Evolutionary conservation across 2,113 vertebrate species (phyloP).

Genomic region (Prinia subflava): DNA sequence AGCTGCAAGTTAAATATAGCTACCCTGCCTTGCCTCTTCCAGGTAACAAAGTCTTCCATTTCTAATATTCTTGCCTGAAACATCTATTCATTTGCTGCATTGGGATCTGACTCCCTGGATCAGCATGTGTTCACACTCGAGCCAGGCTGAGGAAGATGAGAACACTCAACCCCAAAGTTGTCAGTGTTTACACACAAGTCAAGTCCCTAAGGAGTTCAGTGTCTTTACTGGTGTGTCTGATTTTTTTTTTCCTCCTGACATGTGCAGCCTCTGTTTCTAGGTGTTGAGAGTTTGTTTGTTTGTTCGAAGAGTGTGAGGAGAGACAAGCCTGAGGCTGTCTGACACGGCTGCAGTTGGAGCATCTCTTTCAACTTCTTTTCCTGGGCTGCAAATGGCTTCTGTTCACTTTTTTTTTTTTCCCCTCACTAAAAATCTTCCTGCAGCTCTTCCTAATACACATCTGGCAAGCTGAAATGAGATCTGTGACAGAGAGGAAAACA

Average conservation of each 20-base stretch:
- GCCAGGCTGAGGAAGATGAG: neutral
- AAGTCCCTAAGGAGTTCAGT: neutral
- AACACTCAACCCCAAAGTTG: neutral
- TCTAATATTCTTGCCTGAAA: neutral
- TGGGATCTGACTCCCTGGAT: neutral
- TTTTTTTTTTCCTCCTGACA: neutral
- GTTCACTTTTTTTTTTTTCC: neutral
- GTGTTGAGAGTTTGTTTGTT: conserved; percentile 19
- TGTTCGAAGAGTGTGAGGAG: conserved; percentile 13
- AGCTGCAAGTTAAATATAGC: conserved; percentile 5
- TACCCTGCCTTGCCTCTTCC: neutral
- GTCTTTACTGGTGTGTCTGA: neutral
- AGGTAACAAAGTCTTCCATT: neutral
- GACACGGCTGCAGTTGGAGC: neutral
- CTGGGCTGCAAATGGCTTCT: neutral
- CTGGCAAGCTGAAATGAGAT: neutral
- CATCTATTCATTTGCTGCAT: neutral
- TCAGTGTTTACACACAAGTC: neutral
- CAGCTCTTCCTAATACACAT: neutral
- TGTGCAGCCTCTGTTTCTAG: conserved; percentile 27
- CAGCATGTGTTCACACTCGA: neutral
- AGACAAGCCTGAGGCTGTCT: conserved; percentile 26
- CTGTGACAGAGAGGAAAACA: neutral
- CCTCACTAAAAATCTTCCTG: neutral
- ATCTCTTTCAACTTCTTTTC: conserved; percentile 35